Conservation (phyloP, 1,140 invertebrate species). For the Aradophagus sp. region DNA sequence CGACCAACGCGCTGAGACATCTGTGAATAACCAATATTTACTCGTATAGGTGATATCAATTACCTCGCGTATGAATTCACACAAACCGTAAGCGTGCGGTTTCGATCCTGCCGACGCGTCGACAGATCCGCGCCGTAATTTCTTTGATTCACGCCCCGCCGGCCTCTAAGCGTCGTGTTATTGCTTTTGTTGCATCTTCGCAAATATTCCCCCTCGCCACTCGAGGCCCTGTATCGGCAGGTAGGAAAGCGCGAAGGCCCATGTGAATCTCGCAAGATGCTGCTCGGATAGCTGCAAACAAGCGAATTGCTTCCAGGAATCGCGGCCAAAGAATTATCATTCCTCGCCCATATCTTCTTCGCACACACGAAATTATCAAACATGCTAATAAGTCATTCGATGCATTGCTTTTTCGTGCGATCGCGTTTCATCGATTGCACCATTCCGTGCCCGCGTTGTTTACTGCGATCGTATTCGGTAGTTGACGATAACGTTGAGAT, state of each 20-base stretch:
- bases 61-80: conserved; percentile 64
- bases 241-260: conserved; percentile 43
- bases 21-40: conserved; percentile 68
- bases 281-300: conserved; percentile 41
- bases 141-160: conserved; percentile 65
- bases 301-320: conserved; percentile 56
- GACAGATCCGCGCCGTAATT: conserved; percentile 58
- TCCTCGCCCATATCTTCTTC: conserved; percentile 28
- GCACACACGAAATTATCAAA: conserved; percentile 38
- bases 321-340: conserved; percentile 56
- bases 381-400: conserved; percentile 41
- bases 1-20: conserved; percentile 37
- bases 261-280: conserved; percentile 46
- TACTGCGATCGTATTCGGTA: neutral
- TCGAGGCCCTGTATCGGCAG: conserved; percentile 34
- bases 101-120: conserved; percentile 17
- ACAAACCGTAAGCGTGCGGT: conserved; percentile 25
- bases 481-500: too few relatives aligned
- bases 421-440: neutral
- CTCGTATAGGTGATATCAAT: conserved; percentile 74
- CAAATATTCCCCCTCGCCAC: conserved; percentile 29
- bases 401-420: conserved; percentile 1
- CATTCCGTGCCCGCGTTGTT: too few relatives aligned
- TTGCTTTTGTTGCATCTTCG: conserved; percentile 29
- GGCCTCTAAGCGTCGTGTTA: conserved; percentile 17